These are phyloP conservation scores for Trisateles emortualis DNA, from an alignment of 2,888 invertebrate genomes.

Conservation along the genomic window DNA sequence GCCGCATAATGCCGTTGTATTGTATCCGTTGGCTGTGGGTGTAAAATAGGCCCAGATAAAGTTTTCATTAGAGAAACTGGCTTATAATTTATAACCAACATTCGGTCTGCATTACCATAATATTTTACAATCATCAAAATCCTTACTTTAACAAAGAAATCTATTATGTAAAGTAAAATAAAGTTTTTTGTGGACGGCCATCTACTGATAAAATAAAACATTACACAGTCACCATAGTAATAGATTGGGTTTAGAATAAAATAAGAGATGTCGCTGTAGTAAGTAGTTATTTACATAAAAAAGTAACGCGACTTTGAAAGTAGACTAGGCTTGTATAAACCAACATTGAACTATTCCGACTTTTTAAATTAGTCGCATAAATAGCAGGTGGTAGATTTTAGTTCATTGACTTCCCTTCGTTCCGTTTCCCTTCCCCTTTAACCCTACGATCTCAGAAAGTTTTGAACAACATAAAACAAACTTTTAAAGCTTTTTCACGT, in stretches of 20 bases:
- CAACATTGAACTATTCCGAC: slow-evolving; percentile 4
- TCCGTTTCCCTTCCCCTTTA: background rate
- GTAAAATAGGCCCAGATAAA: no score
- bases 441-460: slow-evolving; percentile 18
- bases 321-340: slow-evolving; percentile 12
- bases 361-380: slow-evolving; percentile 23
- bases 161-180: no score
- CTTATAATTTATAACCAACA: no score
- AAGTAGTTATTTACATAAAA: background rate
- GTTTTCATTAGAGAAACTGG: no score
- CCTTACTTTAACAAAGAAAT: no score
- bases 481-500: slow-evolving; percentile 26
- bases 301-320: slow-evolving; percentile 8
- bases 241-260: no score
- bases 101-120: no score
- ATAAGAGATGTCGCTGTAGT: slow-evolving; percentile 18
- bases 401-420: slow-evolving; percentile 37
- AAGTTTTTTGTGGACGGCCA: background rate
- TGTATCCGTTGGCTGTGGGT: no score
- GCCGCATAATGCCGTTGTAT: no score
- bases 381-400: slow-evolving; percentile 40
- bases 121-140: no score
- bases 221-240: no score
- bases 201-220: slow-evolving; percentile 2
- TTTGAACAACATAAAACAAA: slow-evolving; percentile 25